A percentile compares a stretch with the other conserved stretches of the same genome.
Evolutionary conservation across 2,113 vertebrate species (phyloP).

Genomic region (Raja brachyura): DNA sequence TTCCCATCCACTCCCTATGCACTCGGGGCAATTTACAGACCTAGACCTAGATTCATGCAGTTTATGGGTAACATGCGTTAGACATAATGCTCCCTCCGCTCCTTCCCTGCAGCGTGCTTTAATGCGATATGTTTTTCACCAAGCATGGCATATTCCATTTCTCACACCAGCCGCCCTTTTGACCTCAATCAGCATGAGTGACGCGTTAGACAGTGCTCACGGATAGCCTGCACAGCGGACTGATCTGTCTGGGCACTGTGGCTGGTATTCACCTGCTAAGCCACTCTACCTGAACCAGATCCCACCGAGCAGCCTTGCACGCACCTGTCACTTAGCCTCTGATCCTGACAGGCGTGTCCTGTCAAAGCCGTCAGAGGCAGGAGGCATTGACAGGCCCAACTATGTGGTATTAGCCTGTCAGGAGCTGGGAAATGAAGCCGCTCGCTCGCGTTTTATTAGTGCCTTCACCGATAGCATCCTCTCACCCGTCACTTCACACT

Average conservation of each 20-base stretch:
- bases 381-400: constrained; percentile 17
- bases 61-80: background rate
- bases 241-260: background rate
- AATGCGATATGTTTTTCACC: constrained; percentile 1
- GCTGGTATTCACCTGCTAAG: background rate
- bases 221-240: background rate
- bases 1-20: too few relatives aligned
- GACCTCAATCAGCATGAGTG: background rate
- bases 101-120: background rate
- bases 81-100: background rate
- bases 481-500: background rate
- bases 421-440: constrained; percentile 28
- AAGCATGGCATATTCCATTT: constrained; percentile 14
- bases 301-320: background rate
- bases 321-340: background rate
- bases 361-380: background rate
- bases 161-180: background rate
- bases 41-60: background rate
- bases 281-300: constrained; percentile 17
- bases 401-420: constrained; percentile 27
- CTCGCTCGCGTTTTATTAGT: constrained; percentile 19
- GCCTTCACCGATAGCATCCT: background rate
- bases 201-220: background rate
- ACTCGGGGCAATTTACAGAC: too few relatives aligned
- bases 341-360: background rate